Conservation (phyloP, 2,113 vertebrate species). For the Oxygymnocypris stewartii region DNA sequence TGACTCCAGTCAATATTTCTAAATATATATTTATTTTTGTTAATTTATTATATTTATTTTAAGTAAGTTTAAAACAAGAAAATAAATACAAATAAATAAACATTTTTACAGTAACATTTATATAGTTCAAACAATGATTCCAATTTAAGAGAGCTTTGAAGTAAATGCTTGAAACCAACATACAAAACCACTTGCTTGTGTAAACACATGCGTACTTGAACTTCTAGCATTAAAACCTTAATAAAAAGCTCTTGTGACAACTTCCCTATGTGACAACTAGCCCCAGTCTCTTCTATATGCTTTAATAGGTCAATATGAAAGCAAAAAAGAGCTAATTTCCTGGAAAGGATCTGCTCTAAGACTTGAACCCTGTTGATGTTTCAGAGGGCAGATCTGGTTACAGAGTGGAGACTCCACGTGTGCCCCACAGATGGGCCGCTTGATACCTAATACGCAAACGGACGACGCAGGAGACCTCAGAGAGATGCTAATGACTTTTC, state of each 20-base stretch:
- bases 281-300: neutral
- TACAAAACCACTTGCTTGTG: neutral
- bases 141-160: neutral
- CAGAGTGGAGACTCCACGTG: neutral
- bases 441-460: constrained; percentile 36
- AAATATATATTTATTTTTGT: neutral
- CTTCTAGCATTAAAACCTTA: neutral
- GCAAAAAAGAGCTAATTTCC: neutral
- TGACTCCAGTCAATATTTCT: neutral
- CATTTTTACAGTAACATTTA: neutral
- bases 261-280: neutral
- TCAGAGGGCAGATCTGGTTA: constrained; percentile 23
- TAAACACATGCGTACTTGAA: neutral
- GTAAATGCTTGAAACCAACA: neutral
- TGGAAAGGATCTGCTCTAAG: neutral
- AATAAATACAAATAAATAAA: neutral
- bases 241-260: neutral
- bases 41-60: neutral
- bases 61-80: neutral
- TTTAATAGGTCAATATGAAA: neutral
- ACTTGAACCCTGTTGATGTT: constrained; percentile 13
- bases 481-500: constrained; percentile 27
- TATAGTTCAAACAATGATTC: neutral
- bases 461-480: constrained; percentile 7
- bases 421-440: constrained; percentile 38